Conservation (phyloP, 92 coral and sea anemone species). For the Pocillopora meandrina region DNA sequence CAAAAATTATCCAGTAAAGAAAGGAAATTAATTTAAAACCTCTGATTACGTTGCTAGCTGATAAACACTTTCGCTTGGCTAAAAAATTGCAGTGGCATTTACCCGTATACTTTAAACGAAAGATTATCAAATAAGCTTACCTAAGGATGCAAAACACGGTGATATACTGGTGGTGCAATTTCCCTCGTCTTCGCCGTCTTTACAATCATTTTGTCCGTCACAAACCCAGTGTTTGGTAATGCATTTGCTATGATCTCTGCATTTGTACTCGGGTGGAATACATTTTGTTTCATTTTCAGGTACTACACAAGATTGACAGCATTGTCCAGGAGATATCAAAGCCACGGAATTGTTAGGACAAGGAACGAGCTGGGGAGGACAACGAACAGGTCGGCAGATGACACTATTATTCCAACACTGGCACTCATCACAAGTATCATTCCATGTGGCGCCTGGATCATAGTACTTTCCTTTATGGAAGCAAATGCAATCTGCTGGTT, state of each 20-base stretch:
- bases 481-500: constrained; percentile 82
- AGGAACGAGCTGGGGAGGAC: constrained; percentile 51
- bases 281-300: constrained; percentile 38
- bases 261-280: constrained; percentile 41
- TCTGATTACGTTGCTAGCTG: no score
- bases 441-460: constrained; percentile 84
- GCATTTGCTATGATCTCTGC: constrained; percentile 63
- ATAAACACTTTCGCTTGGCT: no score
- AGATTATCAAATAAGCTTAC: constrained; percentile 32
- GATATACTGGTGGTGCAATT: constrained; percentile 68
- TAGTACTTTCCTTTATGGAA: constrained; percentile 45
- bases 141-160: constrained; percentile 71
- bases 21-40: no score
- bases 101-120: no score
- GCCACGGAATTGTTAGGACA: constrained; percentile 62
- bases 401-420: constrained; percentile 86
- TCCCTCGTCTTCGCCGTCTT: constrained; percentile 77
- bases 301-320: constrained; percentile 69
- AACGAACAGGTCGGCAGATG: constrained; percentile 60
- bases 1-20: neutral
- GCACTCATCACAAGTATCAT: constrained; percentile 67
- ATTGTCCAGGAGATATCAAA: constrained; percentile 57
- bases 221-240: constrained; percentile 84
- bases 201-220: constrained; percentile 80
- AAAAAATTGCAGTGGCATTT: no score